Base-by-base conservation (phyloP, 2,113 vertebrate genomes). In the Marcusenius ussheri region DNA sequence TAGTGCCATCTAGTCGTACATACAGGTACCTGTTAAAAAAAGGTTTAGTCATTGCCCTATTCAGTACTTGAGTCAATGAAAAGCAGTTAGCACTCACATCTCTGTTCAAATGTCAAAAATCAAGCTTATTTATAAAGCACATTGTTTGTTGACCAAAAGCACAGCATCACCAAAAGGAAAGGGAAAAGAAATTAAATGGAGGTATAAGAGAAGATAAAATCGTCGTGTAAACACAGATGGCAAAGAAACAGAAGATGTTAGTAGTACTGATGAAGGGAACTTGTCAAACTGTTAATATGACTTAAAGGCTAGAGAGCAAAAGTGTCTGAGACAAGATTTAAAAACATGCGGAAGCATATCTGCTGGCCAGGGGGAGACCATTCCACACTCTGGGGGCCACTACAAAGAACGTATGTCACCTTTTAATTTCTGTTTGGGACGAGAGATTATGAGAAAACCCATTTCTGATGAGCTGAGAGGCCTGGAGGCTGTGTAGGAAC, bases 1-100 rank as follows among this genome's bases (percentile, higher is more conserved):
- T 99, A 0, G 98, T 98, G 89, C 98, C 98, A 0, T 99, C 98
- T 92, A 99, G 94, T 27, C 98, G 96, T 53, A 99, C 97, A 17
- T 99, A 99, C 2, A 98, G 95, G 93, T 99, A 99, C 92, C 98
- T 99, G 90, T 45, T 87, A 11, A 88, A 91, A 91, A 83, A 90
- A 93, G 2, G 42, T 27, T 85, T 85, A 47, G 19, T 85, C 46
- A 85, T 49, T 46, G 42, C 21, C 46, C 24, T 46, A 49, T 46
- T 85, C 11, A 49, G 21, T 85, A 27, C 83, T 42, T 17, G 31
- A 77, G 2, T 74, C 42, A 49, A 42, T 49, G 31, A 24, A 53
- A 11, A 49, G 3, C 8, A 66, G 8, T 74, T 35, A 35, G 3
- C 27, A 13, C 31, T 17, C 15, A 77, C 70, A 39, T 77, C 31